Evolutionary conservation across 2,113 vertebrate species (phyloP), one percentile per base, ranked within the genome.

Genomic region (Empidonax alnorum): DNA sequence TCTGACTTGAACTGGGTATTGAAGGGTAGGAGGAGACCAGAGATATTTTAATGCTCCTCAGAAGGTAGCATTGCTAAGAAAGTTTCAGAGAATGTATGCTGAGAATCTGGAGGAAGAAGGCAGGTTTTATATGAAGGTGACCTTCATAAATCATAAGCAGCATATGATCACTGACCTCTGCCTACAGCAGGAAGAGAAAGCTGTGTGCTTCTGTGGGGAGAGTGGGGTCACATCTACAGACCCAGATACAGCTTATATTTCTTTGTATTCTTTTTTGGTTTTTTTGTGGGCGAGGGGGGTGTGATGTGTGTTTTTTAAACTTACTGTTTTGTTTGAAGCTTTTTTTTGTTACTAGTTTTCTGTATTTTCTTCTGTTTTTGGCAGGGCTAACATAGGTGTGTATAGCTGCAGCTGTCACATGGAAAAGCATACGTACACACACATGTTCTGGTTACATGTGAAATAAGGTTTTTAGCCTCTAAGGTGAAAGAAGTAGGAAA

Each of bases 211-310:
- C 31, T 41, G 37, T 41, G 15, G 14, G 6, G 31, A 37, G 14
- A 67, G 50, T 18, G 10, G 28, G 79, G 68, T 90, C 82, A 71
- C 28, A 80, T 81, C 55, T 87, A 90, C 41, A 80, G 46, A 66
- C 21, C 44, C 93, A 96, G 78, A 74, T 90, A 86, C 41, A 96
- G 50, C 66, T 82, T 81, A 95, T 47, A 92, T 95, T 86, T 80
- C 49, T 86, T 71, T 75, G 52, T 65, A 66, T 81, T 84, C 69
- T 84, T 77, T 61, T 87, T 91, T 89, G 8, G 3, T 50, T 19
- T 4, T 2, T 47, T 58, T 35, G 35, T 35, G 35, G 35, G 35
- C 35, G 35, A 35, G 35, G 35, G 35, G 35, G 35, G 35, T 35
- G 35, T 35, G 35, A 35, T 7, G 35, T 35, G 35, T 35, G 41